Evolutionary conservation across 1,140 invertebrate species (phyloP).

Genomic region (Drosophila willistoni): DNA sequence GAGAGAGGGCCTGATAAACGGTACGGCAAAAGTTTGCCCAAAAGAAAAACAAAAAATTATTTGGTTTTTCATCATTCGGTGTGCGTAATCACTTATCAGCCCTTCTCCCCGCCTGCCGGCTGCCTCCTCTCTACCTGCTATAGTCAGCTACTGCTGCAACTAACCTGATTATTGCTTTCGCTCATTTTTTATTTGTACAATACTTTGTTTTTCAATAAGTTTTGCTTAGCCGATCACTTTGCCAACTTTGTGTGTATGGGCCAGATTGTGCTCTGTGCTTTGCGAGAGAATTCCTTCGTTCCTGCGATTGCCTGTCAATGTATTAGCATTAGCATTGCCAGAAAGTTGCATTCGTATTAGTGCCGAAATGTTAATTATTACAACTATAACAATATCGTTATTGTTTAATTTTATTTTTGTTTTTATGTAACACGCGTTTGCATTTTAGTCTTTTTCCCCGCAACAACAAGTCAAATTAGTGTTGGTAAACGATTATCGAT

Average conservation of each 20-base stretch:
- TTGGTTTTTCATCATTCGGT: conserved; percentile 9
- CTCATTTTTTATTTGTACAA: conserved; percentile 54
- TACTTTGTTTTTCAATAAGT: conserved; percentile 43
- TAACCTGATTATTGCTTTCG: conserved; percentile 77
- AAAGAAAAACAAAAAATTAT: conserved; percentile 2
- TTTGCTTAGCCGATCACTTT: conserved; percentile 23
- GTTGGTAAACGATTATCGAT: not conserved
- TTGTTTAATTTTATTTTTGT: conserved; percentile 17
- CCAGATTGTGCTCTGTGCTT: not conserved
- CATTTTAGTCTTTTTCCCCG: not conserved
- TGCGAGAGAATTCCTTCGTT: not conserved
- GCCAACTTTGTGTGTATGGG: not conserved
- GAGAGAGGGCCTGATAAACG: conserved; percentile 3
- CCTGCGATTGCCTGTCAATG: not conserved
- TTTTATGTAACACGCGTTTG: conserved; percentile 42
- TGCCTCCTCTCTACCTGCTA: conserved; percentile 1
- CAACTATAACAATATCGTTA: not conserved
- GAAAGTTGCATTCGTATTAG: not conserved
- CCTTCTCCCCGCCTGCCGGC: not conserved
- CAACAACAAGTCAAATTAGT: not conserved
- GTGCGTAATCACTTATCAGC: conserved; percentile 9
- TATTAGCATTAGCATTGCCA: not conserved
- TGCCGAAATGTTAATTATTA: not conserved
- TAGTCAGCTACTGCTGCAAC: conserved; percentile 51
- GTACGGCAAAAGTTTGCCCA: conserved; percentile 5